phyloP scores from a whole-genome alignment of 1,140 invertebrate genomes.

The Scaptomyza pallida region DNA sequence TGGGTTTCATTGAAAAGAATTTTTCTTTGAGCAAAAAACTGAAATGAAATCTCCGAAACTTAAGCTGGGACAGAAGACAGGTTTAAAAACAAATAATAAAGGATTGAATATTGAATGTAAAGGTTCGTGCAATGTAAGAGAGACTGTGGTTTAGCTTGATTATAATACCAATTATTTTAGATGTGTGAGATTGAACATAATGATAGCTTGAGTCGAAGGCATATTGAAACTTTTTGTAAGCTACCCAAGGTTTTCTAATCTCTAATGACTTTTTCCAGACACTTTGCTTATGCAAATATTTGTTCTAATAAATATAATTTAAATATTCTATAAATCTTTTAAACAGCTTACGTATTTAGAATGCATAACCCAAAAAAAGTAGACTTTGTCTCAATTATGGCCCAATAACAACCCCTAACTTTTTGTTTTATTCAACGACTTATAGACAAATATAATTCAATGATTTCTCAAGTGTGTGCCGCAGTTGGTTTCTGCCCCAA shows the following conservation, averaged over 20 bases:
- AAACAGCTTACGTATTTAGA: slow-evolving; percentile 18
- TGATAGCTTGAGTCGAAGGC: too few species aligned
- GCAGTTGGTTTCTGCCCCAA: slow-evolving; percentile 28
- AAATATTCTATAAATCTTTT: slow-evolving; percentile 1
- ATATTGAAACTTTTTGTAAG: too few species aligned
- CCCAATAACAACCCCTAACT: slow-evolving; percentile 12
- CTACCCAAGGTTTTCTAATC: too few species aligned
- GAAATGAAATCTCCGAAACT: slow-evolving; percentile 38
- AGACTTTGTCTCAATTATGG: background rate
- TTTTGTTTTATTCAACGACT: slow-evolving; percentile 5
- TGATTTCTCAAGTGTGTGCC: slow-evolving; percentile 41
- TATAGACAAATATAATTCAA: slow-evolving; percentile 28
- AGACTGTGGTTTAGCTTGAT: background rate
- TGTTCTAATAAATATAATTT: background rate
- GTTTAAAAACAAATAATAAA: slow-evolving; percentile 4
- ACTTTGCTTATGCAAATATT: background rate
- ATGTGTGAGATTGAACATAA: background rate
- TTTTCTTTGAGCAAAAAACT: slow-evolving; percentile 4
- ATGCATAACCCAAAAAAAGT: background rate
- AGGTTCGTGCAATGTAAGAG: slow-evolving; percentile 10
- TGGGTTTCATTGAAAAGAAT: slow-evolving; percentile 47
- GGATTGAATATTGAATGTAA: slow-evolving; percentile 20
- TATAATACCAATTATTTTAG: background rate
- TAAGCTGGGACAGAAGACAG: slow-evolving; percentile 26
- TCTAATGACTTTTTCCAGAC: too few species aligned